Evolutionary conservation across 2,113 vertebrate genomes (phyloP).

Genomic region (Lamprologus speciosus): DNA sequence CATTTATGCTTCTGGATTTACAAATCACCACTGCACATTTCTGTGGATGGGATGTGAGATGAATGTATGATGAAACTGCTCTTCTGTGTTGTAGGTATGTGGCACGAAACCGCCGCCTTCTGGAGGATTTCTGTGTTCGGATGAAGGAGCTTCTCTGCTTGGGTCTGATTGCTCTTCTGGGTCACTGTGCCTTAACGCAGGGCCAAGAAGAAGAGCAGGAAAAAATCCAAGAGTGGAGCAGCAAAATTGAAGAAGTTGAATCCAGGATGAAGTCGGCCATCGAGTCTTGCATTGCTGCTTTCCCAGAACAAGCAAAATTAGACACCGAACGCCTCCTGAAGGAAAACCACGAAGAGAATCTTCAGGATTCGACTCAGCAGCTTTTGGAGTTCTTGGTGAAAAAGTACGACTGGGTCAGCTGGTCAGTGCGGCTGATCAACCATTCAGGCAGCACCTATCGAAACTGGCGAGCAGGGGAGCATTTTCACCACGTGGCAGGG

Average conservation of each 20-base stretch:
- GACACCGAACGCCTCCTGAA: conserved; percentile 59
- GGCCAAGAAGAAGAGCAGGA: conserved; percentile 59
- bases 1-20: not conserved
- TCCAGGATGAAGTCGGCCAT: conserved; percentile 66
- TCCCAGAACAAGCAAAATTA: conserved; percentile 62
- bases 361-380: conserved; percentile 40
- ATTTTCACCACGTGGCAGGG: conserved; percentile 64
- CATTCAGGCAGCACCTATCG: conserved; percentile 57
- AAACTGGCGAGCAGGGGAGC: conserved; percentile 66
- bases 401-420: conserved; percentile 74
- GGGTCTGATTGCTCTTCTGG: conserved; percentile 70
- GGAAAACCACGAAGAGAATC: conserved; percentile 25
- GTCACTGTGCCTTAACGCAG: conserved; percentile 59
- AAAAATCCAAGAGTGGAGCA: conserved; percentile 65
- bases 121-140: conserved; percentile 72
- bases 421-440: conserved; percentile 71
- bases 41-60: not conserved
- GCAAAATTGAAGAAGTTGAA: conserved; percentile 65
- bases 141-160: conserved; percentile 76
- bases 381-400: conserved; percentile 61
- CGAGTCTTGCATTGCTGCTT: conserved; percentile 52
- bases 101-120: conserved; percentile 59
- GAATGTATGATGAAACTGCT: not conserved
- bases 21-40: not conserved
- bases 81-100: conserved; percentile 51